Evolutionary conservation across 2,797 vertebrate species (phyloP), one percentile per base, ranked within the genome.

Genomic region (Pangasius sanitwongsei): DNA sequence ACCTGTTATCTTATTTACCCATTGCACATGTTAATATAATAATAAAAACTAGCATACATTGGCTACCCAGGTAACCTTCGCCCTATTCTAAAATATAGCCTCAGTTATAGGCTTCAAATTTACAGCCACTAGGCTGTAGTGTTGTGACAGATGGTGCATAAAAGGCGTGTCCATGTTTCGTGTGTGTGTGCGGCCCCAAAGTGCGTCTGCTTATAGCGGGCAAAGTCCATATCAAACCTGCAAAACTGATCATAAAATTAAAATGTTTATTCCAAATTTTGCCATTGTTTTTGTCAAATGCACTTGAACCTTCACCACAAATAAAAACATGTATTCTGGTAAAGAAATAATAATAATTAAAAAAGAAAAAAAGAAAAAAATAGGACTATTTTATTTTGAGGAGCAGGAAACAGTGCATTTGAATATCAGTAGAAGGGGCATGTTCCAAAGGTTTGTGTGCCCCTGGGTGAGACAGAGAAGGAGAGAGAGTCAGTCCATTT

Each of bases 401-500:
- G 8, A 61, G 28, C 8, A 12, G 25, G 15, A 63, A 48, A 83
- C 23, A 57, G 11, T 3, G 6, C n/a, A 44, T 86, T 86, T 41
- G 6, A 86, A 31, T 86, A 75, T 34, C 12, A 69, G 63, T 18
- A 69, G 28, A 84, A 18, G 16, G 28, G 20, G 11, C 25, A 41
- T 59, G 59, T 80, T 61, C 48, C 11, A 63, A 50, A 80, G 44
- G 86, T 50, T 78, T 78, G 37, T 78, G 16, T 1, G 28, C 44
- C 86, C 28, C 59, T 78, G 59, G 95, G 94, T 34, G 65, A 48
- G 28, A 31, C 18, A 93, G 95, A 94, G 94, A 94, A 94, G 95
- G 96, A 97, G 97, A 95, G 97, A 96, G 98, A 97, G 97, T 98
- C 97, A 98, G 97, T 97, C 97, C 97, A 97, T 97, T 98, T 98